Evolutionary conservation across 2,888 invertebrate genomes (phyloP), one percentile per base, ranked within the genome.

Genomic region (Temnothorax rugatulus): DNA sequence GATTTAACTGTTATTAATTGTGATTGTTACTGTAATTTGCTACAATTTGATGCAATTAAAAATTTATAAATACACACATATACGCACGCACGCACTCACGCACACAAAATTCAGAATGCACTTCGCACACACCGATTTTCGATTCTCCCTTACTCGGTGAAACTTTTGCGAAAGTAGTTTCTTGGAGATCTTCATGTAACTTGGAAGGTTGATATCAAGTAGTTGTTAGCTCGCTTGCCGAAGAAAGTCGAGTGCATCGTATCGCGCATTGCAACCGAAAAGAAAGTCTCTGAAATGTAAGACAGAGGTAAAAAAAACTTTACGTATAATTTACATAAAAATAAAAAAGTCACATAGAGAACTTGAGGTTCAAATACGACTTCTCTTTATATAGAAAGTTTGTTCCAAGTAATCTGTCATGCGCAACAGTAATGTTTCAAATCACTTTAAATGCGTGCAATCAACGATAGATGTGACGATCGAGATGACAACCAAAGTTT

Each of bases 151-250:
- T 66, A 69, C 75, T 71, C 71, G 47, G 64, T 18, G 89, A 85
- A 90, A 90, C 90, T 90, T 90, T 85, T 81, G 69, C 29, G 83
- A 89, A 90, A 90, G 89, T 90, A 89, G 90, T 90, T 90, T 88
- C 83, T 84, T 64, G 86, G 84, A 84, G 88, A 90, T 90, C 88
- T 86, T 82, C 84, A 89, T 90, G 90, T 87, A 89, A 90, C 90
- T 90, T 89, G 74, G 76, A 52, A 44, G 61, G 87, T 86, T 90
- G 90, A 90, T 89, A 90, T 90, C 89, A 90, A 88, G 89, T 86
- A 90, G 86, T 84, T 85, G 84, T 87, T 88, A 90, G 89, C 84
- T 82, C 77, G 34, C 54, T 34, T 34, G n/a, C 25, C 68, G 47
- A 73, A 25, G 79, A 73, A 79, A 71, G 15, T 9, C 18, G 71